A percentile compares a stretch with the other conserved stretches of the same genome.
Conservation (phyloP, 1,140 invertebrate species). For the Diachasma alloeum region DNA sequence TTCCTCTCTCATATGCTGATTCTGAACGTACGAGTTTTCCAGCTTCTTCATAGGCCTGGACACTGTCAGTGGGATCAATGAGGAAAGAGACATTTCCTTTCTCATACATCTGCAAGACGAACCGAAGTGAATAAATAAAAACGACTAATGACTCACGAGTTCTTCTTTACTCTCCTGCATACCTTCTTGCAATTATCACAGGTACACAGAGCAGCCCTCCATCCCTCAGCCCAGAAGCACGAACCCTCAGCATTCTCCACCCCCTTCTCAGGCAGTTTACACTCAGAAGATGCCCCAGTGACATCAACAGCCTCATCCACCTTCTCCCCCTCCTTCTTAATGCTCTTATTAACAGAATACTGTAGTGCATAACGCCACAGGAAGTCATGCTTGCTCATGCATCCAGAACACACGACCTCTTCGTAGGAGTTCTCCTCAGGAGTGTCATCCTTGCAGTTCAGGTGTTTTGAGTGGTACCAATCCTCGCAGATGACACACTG, state of each 20-base stretch:
- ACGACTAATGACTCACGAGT: background rate
- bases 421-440: constrained; percentile 72
- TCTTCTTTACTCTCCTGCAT: background rate
- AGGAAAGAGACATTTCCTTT: constrained; percentile 76
- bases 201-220: constrained; percentile 78
- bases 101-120: constrained; percentile 71
- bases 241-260: constrained; percentile 41
- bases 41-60: constrained; percentile 85
- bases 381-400: constrained; percentile 80
- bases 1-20: constrained; percentile 78
- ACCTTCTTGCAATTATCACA: constrained; percentile 69
- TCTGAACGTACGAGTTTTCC: constrained; percentile 69
- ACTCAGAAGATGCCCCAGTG: constrained; percentile 34
- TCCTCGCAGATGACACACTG: constrained; percentile 98
- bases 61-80: constrained; percentile 83
- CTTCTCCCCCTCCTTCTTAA: constrained; percentile 17
- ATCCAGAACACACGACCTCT: constrained; percentile 82
- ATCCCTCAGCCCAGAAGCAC: constrained; percentile 77
- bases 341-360: constrained; percentile 42
- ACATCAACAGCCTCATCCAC: constrained; percentile 44
- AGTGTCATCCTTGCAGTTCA: constrained; percentile 69
- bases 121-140: constrained; percentile 25
- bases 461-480: constrained; percentile 93
- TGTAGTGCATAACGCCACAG: constrained; percentile 74
- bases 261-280: constrained; percentile 47